A percentile compares a stretch with the other conserved stretches of the same genome.
These are phyloP conservation scores for Sebastes jordani DNA, from an alignment of 2,797 vertebrate species.

Conservation along the genomic window DNA sequence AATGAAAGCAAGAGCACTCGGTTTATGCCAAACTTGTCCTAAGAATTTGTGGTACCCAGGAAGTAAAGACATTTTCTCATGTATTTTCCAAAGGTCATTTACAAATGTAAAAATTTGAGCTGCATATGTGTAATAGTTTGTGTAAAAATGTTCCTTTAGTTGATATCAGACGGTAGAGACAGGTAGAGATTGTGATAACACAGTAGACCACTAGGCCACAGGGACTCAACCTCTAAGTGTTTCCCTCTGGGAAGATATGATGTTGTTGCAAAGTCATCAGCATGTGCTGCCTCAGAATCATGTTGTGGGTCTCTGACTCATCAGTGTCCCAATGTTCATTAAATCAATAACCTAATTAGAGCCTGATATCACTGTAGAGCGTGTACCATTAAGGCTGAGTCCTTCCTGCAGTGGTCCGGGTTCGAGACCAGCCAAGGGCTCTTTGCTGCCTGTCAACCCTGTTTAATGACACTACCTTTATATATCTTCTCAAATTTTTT, in stretches of 20 bases:
- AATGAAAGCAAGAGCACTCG: background rate
- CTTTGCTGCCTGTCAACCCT: too few relatives aligned
- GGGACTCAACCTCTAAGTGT: background rate
- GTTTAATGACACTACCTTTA: too few relatives aligned
- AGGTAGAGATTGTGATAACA: background rate
- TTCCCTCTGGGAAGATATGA: background rate
- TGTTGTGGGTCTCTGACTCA: background rate
- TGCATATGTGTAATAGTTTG: background rate
- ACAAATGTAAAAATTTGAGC: too few relatives aligned
- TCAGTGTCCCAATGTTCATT: background rate
- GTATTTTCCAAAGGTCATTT: too few relatives aligned
- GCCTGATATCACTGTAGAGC: background rate
- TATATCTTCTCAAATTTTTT: too few relatives aligned
- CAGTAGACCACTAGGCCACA: background rate
- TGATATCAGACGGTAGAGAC: background rate
- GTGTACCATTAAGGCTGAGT: too few relatives aligned
- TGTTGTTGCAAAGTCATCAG: background rate
- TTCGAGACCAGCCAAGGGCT: too few relatives aligned
- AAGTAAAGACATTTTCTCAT: too few relatives aligned
- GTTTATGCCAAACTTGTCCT: background rate
- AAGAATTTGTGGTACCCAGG: background rate
- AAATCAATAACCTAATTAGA: background rate
- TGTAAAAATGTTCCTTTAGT: background rate
- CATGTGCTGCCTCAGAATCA: background rate
- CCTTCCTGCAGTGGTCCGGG: fast-evolving